Conservation (phyloP, 92 coral and sea anemone genomes). For the Epizoanthus rinbou region DNA sequence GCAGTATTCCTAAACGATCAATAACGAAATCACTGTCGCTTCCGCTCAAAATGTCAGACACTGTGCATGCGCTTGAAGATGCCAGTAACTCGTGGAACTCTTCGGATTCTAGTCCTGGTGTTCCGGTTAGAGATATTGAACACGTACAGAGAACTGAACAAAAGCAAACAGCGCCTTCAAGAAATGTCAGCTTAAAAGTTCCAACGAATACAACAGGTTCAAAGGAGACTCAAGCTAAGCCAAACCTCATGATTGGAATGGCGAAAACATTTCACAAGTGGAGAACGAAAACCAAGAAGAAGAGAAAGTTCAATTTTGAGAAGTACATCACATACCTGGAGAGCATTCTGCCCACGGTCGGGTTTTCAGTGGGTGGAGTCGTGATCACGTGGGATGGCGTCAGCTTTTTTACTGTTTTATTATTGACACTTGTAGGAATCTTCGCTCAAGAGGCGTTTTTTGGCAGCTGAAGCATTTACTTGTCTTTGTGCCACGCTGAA, state of each 20-base stretch:
- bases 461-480: constrained; percentile 55
- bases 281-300: constrained; percentile 90
- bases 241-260: constrained; percentile 77
- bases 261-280: constrained; percentile 90
- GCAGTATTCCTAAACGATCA: not conserved
- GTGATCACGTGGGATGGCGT: constrained; percentile 92
- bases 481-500: too few species aligned
- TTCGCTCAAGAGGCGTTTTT: constrained; percentile 96
- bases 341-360: constrained; percentile 86
- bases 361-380: constrained; percentile 92
- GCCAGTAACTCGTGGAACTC: not conserved
- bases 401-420: constrained; percentile 75
- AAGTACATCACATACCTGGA: constrained; percentile 89
- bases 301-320: constrained; percentile 84
- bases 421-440: constrained; percentile 84
- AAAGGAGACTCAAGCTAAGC: constrained; percentile 34
- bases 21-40: constrained; percentile 39
- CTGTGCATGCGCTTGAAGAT: constrained; percentile 11
- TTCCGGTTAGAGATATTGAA: constrained; percentile 3
- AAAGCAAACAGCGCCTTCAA: constrained; percentile 34
- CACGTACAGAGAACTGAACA: not conserved
- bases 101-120: not conserved
- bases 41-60: constrained; percentile 8
- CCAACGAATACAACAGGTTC: not conserved
- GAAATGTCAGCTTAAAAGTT: constrained; percentile 22